Evolutionary conservation across 2,888 invertebrate genomes (phyloP).

Genomic region (Drosophila diplacantha): DNA sequence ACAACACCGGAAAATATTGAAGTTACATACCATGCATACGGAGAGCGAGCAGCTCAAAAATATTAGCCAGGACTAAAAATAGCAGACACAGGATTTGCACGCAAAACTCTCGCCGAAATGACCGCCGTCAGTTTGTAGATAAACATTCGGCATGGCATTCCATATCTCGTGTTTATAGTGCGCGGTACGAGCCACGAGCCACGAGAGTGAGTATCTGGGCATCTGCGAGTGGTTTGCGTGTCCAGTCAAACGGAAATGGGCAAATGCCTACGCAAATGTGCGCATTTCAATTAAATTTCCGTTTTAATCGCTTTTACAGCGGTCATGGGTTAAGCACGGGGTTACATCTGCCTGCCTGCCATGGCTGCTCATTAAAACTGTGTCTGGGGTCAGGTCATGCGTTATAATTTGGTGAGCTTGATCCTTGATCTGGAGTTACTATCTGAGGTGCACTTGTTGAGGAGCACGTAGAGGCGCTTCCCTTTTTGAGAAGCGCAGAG

Average conservation of each 20-base stretch:
- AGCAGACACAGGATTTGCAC: conserved; percentile 8
- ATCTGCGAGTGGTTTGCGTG: conserved; percentile 44
- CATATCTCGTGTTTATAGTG: conserved; percentile 4
- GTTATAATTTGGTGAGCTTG: conserved; percentile 29
- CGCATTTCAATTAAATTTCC: conserved; percentile 73
- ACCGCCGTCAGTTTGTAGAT: conserved; percentile 34
- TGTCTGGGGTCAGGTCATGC: conserved; percentile 34
- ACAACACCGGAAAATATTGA: conserved; percentile 39
- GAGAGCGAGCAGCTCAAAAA: conserved; percentile 31
- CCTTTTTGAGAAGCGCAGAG: background rate
- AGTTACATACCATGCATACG: conserved; percentile 29
- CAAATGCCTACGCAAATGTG: conserved; percentile 69
- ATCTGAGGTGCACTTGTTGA: background rate
- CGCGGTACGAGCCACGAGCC: too few species aligned
- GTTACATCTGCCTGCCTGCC: background rate
- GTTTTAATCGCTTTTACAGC: conserved; percentile 71
- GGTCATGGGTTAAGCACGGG: conserved; percentile 16
- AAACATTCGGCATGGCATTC: conserved; percentile 37
- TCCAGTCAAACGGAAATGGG: conserved; percentile 51
- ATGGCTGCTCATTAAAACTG: conserved; percentile 32
- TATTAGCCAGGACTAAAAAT: conserved; percentile 10
- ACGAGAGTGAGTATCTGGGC: conserved; percentile 13
- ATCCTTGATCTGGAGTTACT: conserved; percentile 10
- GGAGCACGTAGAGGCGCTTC: background rate
- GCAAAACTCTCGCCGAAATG: conserved; percentile 19